Conservation (phyloP, 2,797 vertebrate species). For the Diplodus puntazzo region DNA sequence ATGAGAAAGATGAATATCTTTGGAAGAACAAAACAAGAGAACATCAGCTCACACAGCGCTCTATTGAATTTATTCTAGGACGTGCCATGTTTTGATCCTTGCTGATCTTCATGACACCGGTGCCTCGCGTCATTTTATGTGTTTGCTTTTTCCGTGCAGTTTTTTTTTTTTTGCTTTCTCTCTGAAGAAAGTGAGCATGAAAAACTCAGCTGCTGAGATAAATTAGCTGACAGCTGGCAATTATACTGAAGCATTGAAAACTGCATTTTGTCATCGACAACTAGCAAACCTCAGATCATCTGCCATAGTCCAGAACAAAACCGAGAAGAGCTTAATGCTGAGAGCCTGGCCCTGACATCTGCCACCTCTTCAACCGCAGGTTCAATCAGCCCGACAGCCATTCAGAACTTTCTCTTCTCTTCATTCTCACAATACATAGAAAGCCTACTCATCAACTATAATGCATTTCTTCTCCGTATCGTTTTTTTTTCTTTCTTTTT, state of each 20-base stretch:
- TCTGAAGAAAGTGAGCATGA: background rate
- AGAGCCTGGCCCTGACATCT: slow-evolving; percentile 23
- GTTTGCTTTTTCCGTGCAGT: background rate
- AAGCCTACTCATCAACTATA: background rate
- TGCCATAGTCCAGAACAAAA: background rate
- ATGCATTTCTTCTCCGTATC: too few species aligned
- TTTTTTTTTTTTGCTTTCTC: background rate
- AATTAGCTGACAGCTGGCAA: background rate
- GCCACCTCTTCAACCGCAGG: slow-evolving; percentile 4
- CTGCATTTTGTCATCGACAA: background rate
- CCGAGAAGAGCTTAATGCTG: background rate
- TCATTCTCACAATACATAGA: background rate
- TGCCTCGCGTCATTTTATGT: background rate
- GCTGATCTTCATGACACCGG: background rate
- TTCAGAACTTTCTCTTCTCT: slow-evolving; percentile 9
- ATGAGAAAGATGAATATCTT: background rate
- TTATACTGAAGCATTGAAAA: slow-evolving; percentile 2
- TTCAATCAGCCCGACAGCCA: background rate
- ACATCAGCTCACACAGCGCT: background rate
- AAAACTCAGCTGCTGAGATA: background rate
- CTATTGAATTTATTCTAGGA: background rate
- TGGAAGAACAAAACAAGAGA: background rate
- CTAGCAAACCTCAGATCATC: slow-evolving; percentile 2
- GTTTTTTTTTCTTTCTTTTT: background rate
- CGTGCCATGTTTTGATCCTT: slow-evolving; percentile 11